Evolutionary conservation across 1,140 invertebrate species (phyloP), one percentile per base, ranked within the genome.

Genomic region (Drosophila sechellia): DNA sequence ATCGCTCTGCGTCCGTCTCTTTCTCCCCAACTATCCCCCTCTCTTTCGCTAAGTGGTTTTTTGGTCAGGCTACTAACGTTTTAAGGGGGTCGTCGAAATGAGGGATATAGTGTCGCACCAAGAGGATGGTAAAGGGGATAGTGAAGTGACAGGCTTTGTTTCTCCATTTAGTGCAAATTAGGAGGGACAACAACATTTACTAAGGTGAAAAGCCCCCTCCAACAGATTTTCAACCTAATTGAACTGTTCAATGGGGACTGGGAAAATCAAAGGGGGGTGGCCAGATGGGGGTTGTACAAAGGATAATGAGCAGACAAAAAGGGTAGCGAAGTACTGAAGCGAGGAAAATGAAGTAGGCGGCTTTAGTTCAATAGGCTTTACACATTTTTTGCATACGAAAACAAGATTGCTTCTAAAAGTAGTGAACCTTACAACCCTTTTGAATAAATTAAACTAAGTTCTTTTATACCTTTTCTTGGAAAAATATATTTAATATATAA

Each of bases 21-120:
- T 49, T 39, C 25, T n/a, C 11, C 25, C 6, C 35, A 12, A 15
- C 40, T 22, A 50, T 53, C 11, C 13, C 15, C 31, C 13, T 61
- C 48, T 48, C 42, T 42, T 49, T 60, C 35, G 40, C 71, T 70
- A 71, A 70, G 68, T 71, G 68, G 65, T 70, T 71, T 69, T 71
- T 40, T 71, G 64, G 68, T 70, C 68, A 71, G 42, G 20, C 50
- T 48, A 70, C 64, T 69, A 70, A 40, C 64, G 25, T 20, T 66
- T 37, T 53, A 20, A 8, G 22, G 22, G 40, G 37, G 37, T 8
- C 20, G 20, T n/a, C 52, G 35, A 22, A 61, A 55, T 55, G 17
- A 5, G 20, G 49, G 25, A 66, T 66, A 46, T 12, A 34, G 34
- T 42, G 27, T 20, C 15, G 46, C 10, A 22, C 34, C 25, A 27